A percentile compares a stretch with the other conserved stretches of the same genome.
Conservation (phyloP, 2,113 vertebrate species). For the Theropithecus gelada region DNA sequence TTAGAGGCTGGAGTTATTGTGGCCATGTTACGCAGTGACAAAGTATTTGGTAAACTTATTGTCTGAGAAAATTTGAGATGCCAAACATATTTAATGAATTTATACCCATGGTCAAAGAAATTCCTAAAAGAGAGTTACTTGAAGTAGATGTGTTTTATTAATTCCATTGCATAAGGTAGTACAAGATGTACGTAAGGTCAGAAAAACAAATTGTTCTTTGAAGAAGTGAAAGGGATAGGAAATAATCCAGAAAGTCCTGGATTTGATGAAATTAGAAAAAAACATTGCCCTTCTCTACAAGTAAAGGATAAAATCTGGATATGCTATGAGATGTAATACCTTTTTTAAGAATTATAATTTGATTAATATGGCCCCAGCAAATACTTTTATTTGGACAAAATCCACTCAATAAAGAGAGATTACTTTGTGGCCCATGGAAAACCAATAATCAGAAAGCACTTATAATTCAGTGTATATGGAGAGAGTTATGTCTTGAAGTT, state of each 20-base stretch:
- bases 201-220: background rate
- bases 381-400: background rate
- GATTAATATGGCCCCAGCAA: background rate
- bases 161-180: background rate
- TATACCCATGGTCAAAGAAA: background rate
- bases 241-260: background rate
- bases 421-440: background rate
- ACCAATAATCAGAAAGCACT: background rate
- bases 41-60: background rate
- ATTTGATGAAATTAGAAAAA: background rate
- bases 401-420: background rate
- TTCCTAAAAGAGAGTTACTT: background rate
- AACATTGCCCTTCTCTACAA: background rate
- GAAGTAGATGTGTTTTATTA: background rate
- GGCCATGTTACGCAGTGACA: accelerated
- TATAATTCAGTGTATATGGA: background rate
- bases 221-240: background rate
- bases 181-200: background rate
- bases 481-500: accelerated
- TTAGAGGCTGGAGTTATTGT: background rate
- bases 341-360: background rate
- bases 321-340: background rate
- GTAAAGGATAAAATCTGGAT: background rate
- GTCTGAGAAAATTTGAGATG: background rate
- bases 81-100: background rate